phyloP scores from a whole-genome alignment of 2,797 vertebrate species.

The Alosa sapidissima region DNA sequence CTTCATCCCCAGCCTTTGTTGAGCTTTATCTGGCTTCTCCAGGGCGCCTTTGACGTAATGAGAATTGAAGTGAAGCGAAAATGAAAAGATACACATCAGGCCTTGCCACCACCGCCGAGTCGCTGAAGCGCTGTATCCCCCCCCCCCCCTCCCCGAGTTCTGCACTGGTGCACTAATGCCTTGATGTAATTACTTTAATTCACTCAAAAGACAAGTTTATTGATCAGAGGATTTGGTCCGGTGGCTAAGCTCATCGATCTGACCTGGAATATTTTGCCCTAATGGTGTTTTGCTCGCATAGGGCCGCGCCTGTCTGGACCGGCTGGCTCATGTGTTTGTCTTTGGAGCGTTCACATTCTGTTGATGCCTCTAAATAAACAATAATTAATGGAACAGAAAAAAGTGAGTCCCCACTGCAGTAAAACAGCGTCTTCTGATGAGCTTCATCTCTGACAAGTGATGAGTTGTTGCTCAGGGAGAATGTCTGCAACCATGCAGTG shows the following conservation, averaged over 20 bases:
- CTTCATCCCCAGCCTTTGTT: not conserved
- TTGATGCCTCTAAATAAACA: not conserved
- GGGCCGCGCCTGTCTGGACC: not conserved
- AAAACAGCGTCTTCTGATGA: not conserved
- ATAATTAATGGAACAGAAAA: not conserved
- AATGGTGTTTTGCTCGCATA: not conserved
- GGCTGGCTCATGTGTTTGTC: not conserved
- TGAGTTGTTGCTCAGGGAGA: no score
- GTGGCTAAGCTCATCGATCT: constrained; percentile 45
- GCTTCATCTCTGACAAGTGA: not conserved
- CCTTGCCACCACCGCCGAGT: not conserved
- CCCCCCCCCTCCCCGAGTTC: not conserved
- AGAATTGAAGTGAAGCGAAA: constrained; percentile 22
- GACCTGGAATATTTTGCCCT: constrained; percentile 36
- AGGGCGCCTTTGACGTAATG: constrained; percentile 17
- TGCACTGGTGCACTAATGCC: constrained; percentile 49
- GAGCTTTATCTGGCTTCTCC: constrained; percentile 1
- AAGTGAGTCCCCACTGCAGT: not conserved
- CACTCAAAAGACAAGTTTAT: constrained; percentile 52
- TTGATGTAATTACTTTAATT: constrained; percentile 57
- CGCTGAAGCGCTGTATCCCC: not conserved
- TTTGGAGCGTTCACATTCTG: not conserved
- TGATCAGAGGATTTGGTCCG: constrained; percentile 50
- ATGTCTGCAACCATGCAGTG: no score
- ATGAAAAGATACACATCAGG: constrained; percentile 20